Conservation (phyloP, 2,888 invertebrate species). For the Beris morrisii region DNA sequence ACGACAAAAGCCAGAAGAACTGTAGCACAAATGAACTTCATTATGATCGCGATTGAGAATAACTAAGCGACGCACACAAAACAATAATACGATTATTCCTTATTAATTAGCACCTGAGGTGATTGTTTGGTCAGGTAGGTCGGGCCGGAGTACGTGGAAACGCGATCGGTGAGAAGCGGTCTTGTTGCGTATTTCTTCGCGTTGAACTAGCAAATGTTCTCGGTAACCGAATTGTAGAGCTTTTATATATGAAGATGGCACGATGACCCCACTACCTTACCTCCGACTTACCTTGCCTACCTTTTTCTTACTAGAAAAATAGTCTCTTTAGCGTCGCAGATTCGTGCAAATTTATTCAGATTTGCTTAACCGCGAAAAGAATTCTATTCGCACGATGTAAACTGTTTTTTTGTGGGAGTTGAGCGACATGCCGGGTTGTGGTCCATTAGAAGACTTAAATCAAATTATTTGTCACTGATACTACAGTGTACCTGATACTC, state of each 20-base stretch:
- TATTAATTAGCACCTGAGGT: conserved; percentile 11
- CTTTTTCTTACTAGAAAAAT: too few species aligned
- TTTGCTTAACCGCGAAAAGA: too few species aligned
- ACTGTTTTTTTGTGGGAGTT: too few species aligned
- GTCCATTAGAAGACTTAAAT: too few species aligned
- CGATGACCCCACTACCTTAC: conserved; percentile 10
- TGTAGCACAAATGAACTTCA: conserved; percentile 29
- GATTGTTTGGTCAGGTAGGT: neutral
- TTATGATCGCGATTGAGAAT: conserved; percentile 18
- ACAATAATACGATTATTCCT: neutral
- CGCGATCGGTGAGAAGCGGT: neutral
- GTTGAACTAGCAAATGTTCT: conserved; percentile 25
- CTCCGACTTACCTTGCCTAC: too few species aligned
- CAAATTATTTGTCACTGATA: too few species aligned
- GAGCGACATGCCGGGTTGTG: too few species aligned
- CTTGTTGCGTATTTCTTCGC: conserved; percentile 17
- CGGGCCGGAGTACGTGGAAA: neutral
- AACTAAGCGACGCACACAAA: too few species aligned
- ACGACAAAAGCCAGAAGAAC: conserved; percentile 25
- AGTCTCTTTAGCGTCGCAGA: too few species aligned
- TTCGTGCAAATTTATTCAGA: too few species aligned
- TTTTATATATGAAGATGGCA: conserved; percentile 24
- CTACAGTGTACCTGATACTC: too few species aligned
- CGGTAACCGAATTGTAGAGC: neutral
- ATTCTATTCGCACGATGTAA: too few species aligned